Evolutionary conservation across 2,113 vertebrate genomes (phyloP).

Genomic region (Camelus dromedarius): DNA sequence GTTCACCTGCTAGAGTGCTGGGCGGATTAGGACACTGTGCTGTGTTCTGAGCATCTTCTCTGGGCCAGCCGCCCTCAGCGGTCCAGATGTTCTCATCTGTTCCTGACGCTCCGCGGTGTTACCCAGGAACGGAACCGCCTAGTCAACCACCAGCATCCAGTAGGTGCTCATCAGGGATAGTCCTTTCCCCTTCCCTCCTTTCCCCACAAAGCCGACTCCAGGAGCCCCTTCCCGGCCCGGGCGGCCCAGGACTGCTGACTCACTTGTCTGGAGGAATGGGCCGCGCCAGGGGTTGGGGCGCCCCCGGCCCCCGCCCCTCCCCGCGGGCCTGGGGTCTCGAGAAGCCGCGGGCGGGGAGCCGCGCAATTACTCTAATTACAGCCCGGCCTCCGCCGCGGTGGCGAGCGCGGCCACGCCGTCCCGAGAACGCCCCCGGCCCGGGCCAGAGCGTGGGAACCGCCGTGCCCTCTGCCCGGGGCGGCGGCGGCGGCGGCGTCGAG

Average conservation of each 20-base stretch:
- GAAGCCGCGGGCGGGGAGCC: constrained; percentile 31
- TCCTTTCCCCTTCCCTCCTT: background rate
- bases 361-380: constrained; percentile 81
- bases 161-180: background rate
- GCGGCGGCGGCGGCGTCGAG: constrained; percentile 45
- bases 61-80: too few species aligned
- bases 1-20: background rate
- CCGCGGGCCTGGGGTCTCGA: background rate
- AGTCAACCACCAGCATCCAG: background rate
- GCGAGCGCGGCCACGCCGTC: constrained; percentile 70
- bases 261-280: background rate
- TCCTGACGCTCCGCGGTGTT: background rate
- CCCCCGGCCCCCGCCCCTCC: background rate
- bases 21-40: background rate
- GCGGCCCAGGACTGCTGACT: background rate
- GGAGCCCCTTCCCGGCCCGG: background rate
- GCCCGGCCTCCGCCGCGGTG: constrained; percentile 68
- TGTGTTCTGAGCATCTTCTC: background rate
- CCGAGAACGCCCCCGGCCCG: constrained; percentile 71
- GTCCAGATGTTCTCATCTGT: background rate
- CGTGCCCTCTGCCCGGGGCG: constrained; percentile 43
- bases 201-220: background rate
- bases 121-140: too few species aligned
- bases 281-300: background rate
- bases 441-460: constrained; percentile 77